Evolutionary conservation across 1,140 invertebrate species (phyloP), one percentile per base, ranked within the genome.

Genomic region (Hyphantria cunea): DNA sequence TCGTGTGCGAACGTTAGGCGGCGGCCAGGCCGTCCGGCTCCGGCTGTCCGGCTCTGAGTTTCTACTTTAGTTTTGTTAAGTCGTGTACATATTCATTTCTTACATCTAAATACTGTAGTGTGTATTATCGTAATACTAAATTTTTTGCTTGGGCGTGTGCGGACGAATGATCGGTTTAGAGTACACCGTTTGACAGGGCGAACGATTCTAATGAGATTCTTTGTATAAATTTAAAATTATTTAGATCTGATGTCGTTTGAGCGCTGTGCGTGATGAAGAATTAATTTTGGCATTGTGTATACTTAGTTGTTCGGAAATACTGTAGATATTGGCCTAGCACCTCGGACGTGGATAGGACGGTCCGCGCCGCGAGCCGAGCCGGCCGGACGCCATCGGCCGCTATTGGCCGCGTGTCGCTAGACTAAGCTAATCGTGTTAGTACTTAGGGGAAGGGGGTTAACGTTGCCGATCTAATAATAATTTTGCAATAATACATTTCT

Each of bases 351-450:
- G 52, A 61, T 65, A 41, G 41, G 45, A 34, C 47, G 32, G 53
- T 56, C 53, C 53, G 41, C 47, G 14, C 42, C 17, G 17, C 17
- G 17, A 5, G 5, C 17, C 17, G 17, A n/a, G n/a, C n/a, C n/a
- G n/a, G n/a, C n/a, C 17, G 17, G 17, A 25, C 17, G 17, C n/a
- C n/a, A n/a, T 25, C 17, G 2, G 17, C 17, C 17, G 17, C 2
- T 25, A 25, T n/a, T 5, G 17, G 17, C 1, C 17, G 17, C 17
- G 17, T 47, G 32, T 51, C 53, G 15, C 50, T 63, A 79, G 70
- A 65, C 45, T 84, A 85, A 82, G 78, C 75, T 77, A 74, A 81
- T 66, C 68, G 73, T 80, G 47, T 79, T 86, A 87, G 84, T 89
- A 89, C 84, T 87, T 87, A 85, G 79, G 75, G 65, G 70, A 75